phyloP scores from a whole-genome alignment of 2,888 invertebrate species.

The Aleiodes leptofemur region DNA sequence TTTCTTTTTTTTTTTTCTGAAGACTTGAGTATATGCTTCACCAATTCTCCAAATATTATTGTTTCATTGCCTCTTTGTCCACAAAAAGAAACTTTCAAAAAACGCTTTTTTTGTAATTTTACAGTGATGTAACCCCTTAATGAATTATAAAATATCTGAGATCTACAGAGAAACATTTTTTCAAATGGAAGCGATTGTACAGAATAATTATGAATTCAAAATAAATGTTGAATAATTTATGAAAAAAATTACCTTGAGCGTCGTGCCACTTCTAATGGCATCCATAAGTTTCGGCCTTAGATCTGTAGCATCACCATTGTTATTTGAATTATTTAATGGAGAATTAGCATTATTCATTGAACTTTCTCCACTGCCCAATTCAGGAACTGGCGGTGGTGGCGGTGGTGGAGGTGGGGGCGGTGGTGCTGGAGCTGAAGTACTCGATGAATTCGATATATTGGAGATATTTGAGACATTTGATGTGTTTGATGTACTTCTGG shows the following conservation, averaged over 20 bases:
- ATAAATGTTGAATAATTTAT: background rate
- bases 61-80: no score
- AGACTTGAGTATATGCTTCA: no score
- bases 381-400: conserved; percentile 72
- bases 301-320: conserved; percentile 76
- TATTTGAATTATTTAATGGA: conserved; percentile 59
- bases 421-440: conserved; percentile 65
- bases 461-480: conserved; percentile 42
- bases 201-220: background rate
- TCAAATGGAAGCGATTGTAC: no score
- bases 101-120: no score
- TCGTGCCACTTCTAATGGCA: conserved; percentile 87
- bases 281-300: conserved; percentile 86
- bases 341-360: conserved; percentile 64
- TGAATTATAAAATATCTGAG: no score
- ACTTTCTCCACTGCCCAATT: conserved; percentile 62
- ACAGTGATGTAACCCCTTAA: no score
- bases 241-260: conserved; percentile 80
- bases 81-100: no score
- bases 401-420: conserved; percentile 76
- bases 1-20: no score
- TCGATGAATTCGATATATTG: conserved; percentile 45
- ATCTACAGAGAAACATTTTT: no score
- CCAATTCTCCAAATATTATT: no score
- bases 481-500: conserved; percentile 49